phyloP scores from a whole-genome alignment of 2,797 vertebrate genomes.

The Premnoplex brunnescens region DNA sequence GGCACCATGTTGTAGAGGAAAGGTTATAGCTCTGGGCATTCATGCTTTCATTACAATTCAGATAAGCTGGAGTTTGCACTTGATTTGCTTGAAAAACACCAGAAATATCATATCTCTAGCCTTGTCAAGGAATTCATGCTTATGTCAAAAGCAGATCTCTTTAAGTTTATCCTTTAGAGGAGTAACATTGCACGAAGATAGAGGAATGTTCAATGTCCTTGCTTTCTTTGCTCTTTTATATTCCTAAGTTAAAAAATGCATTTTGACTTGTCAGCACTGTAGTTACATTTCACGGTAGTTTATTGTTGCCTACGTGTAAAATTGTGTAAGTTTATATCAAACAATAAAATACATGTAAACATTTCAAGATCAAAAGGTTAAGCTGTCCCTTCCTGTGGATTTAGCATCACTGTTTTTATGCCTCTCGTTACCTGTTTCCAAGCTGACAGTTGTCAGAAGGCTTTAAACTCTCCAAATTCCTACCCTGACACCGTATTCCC shows the following conservation, averaged over 20 bases:
- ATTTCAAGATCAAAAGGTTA: conserved; percentile 2
- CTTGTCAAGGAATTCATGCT: background rate
- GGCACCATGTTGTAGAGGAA: background rate
- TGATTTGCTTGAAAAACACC: background rate
- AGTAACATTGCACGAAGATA: background rate
- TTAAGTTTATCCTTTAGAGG: background rate
- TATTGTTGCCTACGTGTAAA: background rate
- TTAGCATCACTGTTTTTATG: background rate
- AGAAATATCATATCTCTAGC: background rate
- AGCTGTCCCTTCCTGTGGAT: background rate
- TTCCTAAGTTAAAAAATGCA: background rate
- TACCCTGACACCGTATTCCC: background rate
- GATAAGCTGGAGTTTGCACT: background rate
- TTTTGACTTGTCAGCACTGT: background rate
- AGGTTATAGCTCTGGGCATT: background rate
- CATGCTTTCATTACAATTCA: background rate
- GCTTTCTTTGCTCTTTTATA: background rate
- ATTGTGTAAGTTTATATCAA: background rate
- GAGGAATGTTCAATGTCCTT: background rate
- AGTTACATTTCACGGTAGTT: background rate
- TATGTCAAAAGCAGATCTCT: background rate
- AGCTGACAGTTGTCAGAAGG: background rate
- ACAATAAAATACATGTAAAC: background rate
- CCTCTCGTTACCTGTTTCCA: background rate
- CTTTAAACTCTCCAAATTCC: background rate